phyloP scores from a whole-genome alignment of 37 sponge, comb jelly and placozoan species.

The Crambe crambe region DNA sequence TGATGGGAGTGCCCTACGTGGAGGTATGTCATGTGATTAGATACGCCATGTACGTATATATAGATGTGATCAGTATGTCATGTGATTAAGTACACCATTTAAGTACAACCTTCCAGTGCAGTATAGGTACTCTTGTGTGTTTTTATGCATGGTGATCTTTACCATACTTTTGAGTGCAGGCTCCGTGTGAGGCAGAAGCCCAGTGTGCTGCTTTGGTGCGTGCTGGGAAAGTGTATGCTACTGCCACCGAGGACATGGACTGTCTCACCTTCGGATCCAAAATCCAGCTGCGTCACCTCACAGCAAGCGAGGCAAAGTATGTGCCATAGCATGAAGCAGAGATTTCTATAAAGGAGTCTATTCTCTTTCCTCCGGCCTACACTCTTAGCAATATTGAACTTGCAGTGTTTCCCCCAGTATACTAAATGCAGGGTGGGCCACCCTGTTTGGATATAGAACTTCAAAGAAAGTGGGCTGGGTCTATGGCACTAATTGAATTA shows the following conservation, averaged over 20 bases:
- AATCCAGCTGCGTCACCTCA: constrained; percentile 88
- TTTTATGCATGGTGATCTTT: not conserved
- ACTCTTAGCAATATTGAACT: not conserved
- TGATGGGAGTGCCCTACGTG: constrained; percentile 97
- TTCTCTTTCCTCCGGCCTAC: not conserved
- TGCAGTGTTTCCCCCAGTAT: too few species aligned
- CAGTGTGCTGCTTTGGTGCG: constrained; percentile 97
- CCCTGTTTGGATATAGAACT: too few species aligned
- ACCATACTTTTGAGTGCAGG: constrained; percentile 31
- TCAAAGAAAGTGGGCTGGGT: too few species aligned
- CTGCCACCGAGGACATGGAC: constrained; percentile 99
- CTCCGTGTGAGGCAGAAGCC: constrained; percentile 99
- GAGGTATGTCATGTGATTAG: constrained; percentile 70
- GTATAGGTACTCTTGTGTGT: not conserved
- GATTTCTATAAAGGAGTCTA: not conserved
- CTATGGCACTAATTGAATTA: too few species aligned
- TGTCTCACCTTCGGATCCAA: constrained; percentile 92
- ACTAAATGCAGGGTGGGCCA: too few species aligned
- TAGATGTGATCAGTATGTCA: not conserved
- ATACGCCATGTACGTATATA: not conserved
- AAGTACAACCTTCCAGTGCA: not conserved
- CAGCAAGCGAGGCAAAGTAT: constrained; percentile 95
- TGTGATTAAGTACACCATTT: too few species aligned
- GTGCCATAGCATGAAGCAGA: not conserved
- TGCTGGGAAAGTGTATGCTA: constrained; percentile 88